Evolutionary conservation across 1,140 invertebrate genomes (phyloP).

Genomic region (Hetaerina americana): DNA sequence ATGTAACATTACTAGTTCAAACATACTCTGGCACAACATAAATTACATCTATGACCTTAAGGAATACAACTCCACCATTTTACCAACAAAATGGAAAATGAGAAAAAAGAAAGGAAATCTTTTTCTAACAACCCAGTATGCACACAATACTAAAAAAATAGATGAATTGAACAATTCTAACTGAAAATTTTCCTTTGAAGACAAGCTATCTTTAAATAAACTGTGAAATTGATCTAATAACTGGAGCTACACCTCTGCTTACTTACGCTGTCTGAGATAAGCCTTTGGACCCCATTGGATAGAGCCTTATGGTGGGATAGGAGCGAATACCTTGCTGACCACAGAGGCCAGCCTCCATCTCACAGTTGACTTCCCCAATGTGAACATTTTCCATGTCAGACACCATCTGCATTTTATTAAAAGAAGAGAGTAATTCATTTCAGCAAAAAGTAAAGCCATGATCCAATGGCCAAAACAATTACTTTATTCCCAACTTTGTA

Average conservation of each 20-base stretch:
- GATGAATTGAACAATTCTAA: slow-evolving; percentile 6
- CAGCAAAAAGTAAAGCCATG: neutral
- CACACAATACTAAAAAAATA: slow-evolving; percentile 14
- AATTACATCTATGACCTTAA: too few relatives aligned
- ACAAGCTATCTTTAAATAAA: slow-evolving; percentile 9
- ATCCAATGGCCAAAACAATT: too few relatives aligned
- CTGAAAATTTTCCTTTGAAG: neutral
- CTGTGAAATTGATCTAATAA: neutral
- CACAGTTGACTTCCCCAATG: slow-evolving; percentile 58
- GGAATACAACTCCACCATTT: too few relatives aligned
- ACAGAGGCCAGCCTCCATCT: slow-evolving; percentile 42
- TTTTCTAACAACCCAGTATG: too few relatives aligned
- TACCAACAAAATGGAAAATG: too few relatives aligned
- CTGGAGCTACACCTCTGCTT: too few relatives aligned
- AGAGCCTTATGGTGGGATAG: slow-evolving; percentile 58
- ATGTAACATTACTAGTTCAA: too few relatives aligned
- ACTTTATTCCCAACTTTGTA: too few relatives aligned
- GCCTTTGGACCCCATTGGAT: slow-evolving; percentile 39
- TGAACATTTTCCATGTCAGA: slow-evolving; percentile 34
- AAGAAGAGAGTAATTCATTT: slow-evolving; percentile 5
- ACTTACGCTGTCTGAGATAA: slow-evolving; percentile 38
- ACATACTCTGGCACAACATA: too few relatives aligned
- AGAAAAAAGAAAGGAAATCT: too few relatives aligned
- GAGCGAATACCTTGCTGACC: slow-evolving; percentile 39
- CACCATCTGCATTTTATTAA: slow-evolving; percentile 25